Evolutionary conservation across 2,888 invertebrate species (phyloP), one percentile per base, ranked within the genome.

Genomic region (Drosophila cognata): DNA sequence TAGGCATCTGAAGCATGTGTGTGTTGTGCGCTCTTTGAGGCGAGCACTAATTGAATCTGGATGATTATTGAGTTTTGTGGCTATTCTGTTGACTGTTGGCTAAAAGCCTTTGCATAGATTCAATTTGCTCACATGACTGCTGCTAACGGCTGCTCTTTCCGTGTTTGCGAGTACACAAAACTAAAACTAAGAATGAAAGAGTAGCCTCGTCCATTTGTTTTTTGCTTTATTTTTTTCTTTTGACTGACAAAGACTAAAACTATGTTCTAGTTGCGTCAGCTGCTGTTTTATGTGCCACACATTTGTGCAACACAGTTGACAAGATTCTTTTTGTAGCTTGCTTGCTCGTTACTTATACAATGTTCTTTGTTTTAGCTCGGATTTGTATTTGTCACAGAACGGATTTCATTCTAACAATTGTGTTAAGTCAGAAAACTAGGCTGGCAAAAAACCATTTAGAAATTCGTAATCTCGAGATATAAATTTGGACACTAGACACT

Each of bases 181-280:
- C 41, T 36, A 56, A 46, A 46, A 38, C 55, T 46, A 11, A 11
- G 21, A 11, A 43, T 21, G n/a, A 16, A 10, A 31, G 29, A 56
- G 51, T 28, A 38, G 48, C 21, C 35, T 21, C 38, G 21, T 41
- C 21, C 21, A 21, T 21, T 21, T 46, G 16, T 8, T 10, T 46
- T 13, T 11, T n/a, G 8, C 7, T 21, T 56, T 46, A 2, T 13
- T 51, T 21, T 29, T 31, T 13, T 18, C 38, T n/a, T 16, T 61
- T 36, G 43, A 41, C 61, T 35, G 51, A 46, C 65, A 58, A 36
- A 58, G 72, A 57, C 77, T 57, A 62, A 68, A 83, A 68, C 76
- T 62, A 65, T 74, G 87, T 84, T 66, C 79, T 71, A 74, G 67
- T 83, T 83, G 66, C 62, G 87, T 84, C 85, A 62, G 60, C 57